A percentile compares a stretch with the other conserved stretches of the same genome.
These are phyloP conservation scores for Epirrhoe alternata DNA, from an alignment of 2,888 invertebrate genomes.

Conservation along the genomic window DNA sequence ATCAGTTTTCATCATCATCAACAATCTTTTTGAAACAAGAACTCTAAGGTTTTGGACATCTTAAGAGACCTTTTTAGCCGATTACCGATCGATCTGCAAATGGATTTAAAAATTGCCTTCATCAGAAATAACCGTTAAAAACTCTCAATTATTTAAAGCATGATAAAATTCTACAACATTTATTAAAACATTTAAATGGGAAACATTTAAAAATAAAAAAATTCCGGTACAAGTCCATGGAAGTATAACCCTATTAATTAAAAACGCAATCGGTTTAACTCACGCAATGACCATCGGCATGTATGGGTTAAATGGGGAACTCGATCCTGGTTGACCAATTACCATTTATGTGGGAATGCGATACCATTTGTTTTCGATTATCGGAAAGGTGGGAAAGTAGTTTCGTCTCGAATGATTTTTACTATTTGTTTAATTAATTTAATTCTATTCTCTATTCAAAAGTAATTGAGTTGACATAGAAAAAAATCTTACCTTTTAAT, in stretches of 20 bases:
- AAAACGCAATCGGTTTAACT: conserved; percentile 49
- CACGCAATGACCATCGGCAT: conserved; percentile 65
- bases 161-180: too few species aligned
- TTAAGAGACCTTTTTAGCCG: too few species aligned
- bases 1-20: too few species aligned
- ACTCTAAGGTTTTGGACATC: too few species aligned
- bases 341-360: conserved; percentile 48
- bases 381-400: neutral
- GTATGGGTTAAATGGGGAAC: conserved; percentile 51
- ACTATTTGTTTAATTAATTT: neutral
- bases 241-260: conserved; percentile 44
- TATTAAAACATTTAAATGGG: neutral
- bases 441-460: too few species aligned
- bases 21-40: too few species aligned
- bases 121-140: neutral
- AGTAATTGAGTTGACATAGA: too few species aligned
- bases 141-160: neutral
- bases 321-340: conserved; percentile 54
- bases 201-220: conserved; percentile 16
- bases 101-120: too few species aligned
- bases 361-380: conserved; percentile 44
- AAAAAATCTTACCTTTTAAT: too few species aligned
- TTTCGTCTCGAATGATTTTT: neutral
- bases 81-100: too few species aligned
- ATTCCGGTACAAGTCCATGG: conserved; percentile 25